phyloP scores from a whole-genome alignment of 1,140 invertebrate species.

The Drosophila baimaii region DNA sequence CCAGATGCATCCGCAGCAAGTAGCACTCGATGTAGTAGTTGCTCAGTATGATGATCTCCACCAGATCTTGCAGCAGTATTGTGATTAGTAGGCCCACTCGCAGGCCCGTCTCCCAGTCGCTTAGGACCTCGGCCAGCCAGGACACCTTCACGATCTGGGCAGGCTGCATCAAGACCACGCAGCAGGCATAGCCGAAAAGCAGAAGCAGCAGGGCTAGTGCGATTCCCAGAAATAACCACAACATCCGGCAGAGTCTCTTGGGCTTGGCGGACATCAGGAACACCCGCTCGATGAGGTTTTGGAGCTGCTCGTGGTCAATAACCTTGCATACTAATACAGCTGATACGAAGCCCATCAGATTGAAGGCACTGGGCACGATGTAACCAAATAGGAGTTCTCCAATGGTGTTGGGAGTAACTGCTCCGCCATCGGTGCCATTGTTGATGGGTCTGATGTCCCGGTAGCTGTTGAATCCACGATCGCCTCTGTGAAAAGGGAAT shows the following conservation, averaged over 20 bases:
- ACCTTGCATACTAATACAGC: slow-evolving; percentile 91
- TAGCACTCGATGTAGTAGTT: slow-evolving; percentile 93
- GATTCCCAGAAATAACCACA: slow-evolving; percentile 90
- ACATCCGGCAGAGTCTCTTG: slow-evolving; percentile 87
- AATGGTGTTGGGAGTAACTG: slow-evolving; percentile 80
- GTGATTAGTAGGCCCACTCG: slow-evolving; percentile 86
- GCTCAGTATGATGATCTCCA: slow-evolving; percentile 91
- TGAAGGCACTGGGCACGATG: slow-evolving; percentile 90
- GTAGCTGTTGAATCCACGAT: slow-evolving; percentile 90
- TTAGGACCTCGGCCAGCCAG: slow-evolving; percentile 52
- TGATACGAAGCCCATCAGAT: slow-evolving; percentile 91
- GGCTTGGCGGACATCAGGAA: slow-evolving; percentile 85
- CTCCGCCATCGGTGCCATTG: slow-evolving; percentile 53
- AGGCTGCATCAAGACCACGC: slow-evolving; percentile 86
- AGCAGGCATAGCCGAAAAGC: slow-evolving; percentile 87
- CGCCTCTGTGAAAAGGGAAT: slow-evolving; percentile 85
- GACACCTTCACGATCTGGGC: slow-evolving; percentile 85
- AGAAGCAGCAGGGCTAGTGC: slow-evolving; percentile 88
- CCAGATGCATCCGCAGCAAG: slow-evolving; percentile 89
- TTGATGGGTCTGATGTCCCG: slow-evolving; percentile 65
- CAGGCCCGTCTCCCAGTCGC: slow-evolving; percentile 86
- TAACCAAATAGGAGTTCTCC: slow-evolving; percentile 90
- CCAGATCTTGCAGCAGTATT: slow-evolving; percentile 90
- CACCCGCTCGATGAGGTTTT: slow-evolving; percentile 95
- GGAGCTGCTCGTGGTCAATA: slow-evolving; percentile 93